A percentile compares a stretch with the other conserved stretches of the same genome.
Evolutionary conservation across 1,140 invertebrate genomes (phyloP).

Genomic region (Acyrthosiphon pisum): DNA sequence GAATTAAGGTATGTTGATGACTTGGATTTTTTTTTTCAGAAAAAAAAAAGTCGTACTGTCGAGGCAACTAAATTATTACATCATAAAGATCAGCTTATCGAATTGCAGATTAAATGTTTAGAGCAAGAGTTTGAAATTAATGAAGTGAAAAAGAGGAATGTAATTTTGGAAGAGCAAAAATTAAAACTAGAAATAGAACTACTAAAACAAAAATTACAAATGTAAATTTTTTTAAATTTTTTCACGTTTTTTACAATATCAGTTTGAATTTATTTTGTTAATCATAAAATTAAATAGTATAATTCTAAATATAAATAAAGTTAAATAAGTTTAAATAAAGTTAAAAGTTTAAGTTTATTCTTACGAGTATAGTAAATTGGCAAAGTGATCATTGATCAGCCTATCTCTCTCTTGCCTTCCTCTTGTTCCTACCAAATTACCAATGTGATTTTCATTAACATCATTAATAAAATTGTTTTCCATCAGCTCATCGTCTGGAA

Average conservation of each 20-base stretch:
- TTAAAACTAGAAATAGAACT: not conserved
- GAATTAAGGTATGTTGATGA: not conserved
- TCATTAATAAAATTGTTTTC: not conserved
- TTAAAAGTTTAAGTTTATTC: not conserved
- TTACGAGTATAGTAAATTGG: not conserved
- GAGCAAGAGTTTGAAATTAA: not conserved
- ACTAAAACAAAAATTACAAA: not conserved
- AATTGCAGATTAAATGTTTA: not conserved
- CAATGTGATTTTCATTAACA: not conserved
- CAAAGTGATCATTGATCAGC: not conserved
- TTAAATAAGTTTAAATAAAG: not conserved
- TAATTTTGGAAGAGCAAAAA: not conserved
- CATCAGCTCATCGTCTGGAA: not conserved
- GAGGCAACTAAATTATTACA: not conserved
- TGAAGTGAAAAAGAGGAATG: not conserved
- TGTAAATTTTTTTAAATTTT: not conserved
- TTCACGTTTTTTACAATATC: too few species aligned
- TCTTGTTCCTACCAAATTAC: not conserved
- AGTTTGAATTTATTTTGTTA: not conserved
- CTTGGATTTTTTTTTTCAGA: not conserved
- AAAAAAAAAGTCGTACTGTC: not conserved
- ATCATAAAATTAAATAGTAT: too few species aligned
- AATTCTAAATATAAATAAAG: too few species aligned
- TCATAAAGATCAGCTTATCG: not conserved
- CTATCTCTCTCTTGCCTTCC: not conserved